Conservation (phyloP, 2,797 vertebrate genomes). For the Harpagifer antarcticus region DNA sequence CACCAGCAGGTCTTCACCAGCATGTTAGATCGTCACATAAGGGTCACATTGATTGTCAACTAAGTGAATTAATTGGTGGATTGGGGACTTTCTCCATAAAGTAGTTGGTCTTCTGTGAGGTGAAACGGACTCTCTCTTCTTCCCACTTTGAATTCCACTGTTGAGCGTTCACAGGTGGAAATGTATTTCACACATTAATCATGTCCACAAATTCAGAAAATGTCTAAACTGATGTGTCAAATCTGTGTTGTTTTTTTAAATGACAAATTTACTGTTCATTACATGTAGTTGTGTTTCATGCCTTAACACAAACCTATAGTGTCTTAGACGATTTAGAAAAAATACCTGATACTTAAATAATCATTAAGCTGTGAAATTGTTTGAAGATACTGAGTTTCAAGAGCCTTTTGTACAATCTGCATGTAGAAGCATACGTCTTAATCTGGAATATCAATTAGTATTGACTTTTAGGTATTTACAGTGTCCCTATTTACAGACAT, state of each 20-base stretch:
- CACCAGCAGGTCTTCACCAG: slow-evolving; percentile 1
- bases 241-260: background rate
- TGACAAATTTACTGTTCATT: background rate
- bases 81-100: background rate
- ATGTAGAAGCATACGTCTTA: background rate
- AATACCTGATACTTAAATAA: slow-evolving; percentile 9
- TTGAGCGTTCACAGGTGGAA: background rate
- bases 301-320: background rate
- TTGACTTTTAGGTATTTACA: background rate
- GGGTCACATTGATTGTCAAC: slow-evolving; percentile 12
- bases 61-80: background rate
- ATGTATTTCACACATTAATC: slow-evolving; percentile 9
- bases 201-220: slow-evolving; percentile 2
- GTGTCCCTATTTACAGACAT: slow-evolving; percentile 1
- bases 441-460: slow-evolving; percentile 9
- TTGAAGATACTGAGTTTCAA: slow-evolving; percentile 11
- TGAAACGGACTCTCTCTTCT: background rate
- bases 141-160: slow-evolving; percentile 1
- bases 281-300: background rate
- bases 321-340: slow-evolving; percentile 6
- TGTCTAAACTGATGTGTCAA: background rate
- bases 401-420: background rate
- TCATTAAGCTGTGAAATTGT: slow-evolving; percentile 66
- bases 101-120: background rate
- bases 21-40: slow-evolving; percentile 7